Conservation (phyloP, 2,113 vertebrate genomes). For the Eleginops maclovinus region DNA sequence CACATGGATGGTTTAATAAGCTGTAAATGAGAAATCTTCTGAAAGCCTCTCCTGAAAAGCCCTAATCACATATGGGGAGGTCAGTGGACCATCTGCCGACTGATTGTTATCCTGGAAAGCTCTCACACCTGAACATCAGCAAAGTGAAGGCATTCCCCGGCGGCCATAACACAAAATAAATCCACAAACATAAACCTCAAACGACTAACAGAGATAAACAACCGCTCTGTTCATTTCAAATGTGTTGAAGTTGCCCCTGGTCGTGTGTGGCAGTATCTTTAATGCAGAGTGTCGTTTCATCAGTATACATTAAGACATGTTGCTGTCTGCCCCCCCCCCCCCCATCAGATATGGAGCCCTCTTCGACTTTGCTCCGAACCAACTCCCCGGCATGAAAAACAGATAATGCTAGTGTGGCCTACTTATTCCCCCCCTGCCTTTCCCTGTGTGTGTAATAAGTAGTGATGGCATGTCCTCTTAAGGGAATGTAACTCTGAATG, state of each 20-base stretch:
- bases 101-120: slow-evolving; percentile 62
- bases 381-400: slow-evolving; percentile 66
- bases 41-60: slow-evolving; percentile 65
- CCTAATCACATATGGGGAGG: slow-evolving; percentile 72
- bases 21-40: slow-evolving; percentile 67
- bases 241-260: neutral
- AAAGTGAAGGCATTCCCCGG: slow-evolving; percentile 23
- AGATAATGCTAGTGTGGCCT: slow-evolving; percentile 74
- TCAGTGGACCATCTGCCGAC: slow-evolving; percentile 75
- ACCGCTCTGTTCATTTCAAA: neutral
- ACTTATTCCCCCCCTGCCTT: slow-evolving; percentile 70
- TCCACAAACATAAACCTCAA: slow-evolving; percentile 26
- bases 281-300: slow-evolving; percentile 24
- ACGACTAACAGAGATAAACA: neutral
- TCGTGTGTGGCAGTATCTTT: slow-evolving; percentile 14
- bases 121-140: slow-evolving; percentile 66
- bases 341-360: slow-evolving; percentile 57
- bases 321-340: slow-evolving; percentile 63
- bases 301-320: slow-evolving; percentile 64
- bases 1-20: slow-evolving; percentile 63
- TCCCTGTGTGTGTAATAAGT: slow-evolving; percentile 75
- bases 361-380: slow-evolving; percentile 61
- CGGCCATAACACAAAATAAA: slow-evolving; percentile 20
- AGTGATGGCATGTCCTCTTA: slow-evolving; percentile 79
- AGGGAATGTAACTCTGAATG: slow-evolving; percentile 62